These are phyloP conservation scores for Pygocentrus nattereri DNA, from an alignment of 2,797 vertebrate species.

Conservation along the genomic window DNA sequence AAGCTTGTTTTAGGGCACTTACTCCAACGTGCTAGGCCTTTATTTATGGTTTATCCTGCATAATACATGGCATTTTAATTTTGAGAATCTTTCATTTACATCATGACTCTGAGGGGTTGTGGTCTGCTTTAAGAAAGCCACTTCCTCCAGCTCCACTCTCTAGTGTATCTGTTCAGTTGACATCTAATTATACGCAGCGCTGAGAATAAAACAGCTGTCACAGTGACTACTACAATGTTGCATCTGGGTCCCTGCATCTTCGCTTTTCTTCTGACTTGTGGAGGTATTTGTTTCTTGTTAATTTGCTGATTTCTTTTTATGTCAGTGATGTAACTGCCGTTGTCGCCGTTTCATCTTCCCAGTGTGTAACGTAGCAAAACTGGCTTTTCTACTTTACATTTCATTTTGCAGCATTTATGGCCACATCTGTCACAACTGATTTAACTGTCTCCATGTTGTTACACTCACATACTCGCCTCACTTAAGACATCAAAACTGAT, in stretches of 20 bases:
- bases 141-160: slow-evolving; percentile 23
- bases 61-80: too few species aligned
- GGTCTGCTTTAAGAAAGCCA: slow-evolving; percentile 33
- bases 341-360: background rate
- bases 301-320: background rate
- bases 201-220: background rate
- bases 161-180: background rate
- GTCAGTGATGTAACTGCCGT: background rate
- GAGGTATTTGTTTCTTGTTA: slow-evolving; percentile 31
- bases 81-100: background rate
- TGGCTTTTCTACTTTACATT: too few species aligned
- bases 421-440: too few species aligned
- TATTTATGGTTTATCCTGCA: too few species aligned
- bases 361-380: too few species aligned
- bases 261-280: background rate
- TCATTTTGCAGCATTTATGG: too few species aligned
- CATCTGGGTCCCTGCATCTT: slow-evolving; percentile 2
- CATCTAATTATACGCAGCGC: too few species aligned
- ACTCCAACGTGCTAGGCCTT: too few species aligned
- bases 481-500: too few species aligned
- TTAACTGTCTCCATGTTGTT: too few species aligned
- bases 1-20: too few species aligned
- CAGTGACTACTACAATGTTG: background rate
- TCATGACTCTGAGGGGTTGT: background rate
- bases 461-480: too few species aligned